Conservation (phyloP, 2,888 invertebrate genomes). For the Phaonia tiefii region DNA sequence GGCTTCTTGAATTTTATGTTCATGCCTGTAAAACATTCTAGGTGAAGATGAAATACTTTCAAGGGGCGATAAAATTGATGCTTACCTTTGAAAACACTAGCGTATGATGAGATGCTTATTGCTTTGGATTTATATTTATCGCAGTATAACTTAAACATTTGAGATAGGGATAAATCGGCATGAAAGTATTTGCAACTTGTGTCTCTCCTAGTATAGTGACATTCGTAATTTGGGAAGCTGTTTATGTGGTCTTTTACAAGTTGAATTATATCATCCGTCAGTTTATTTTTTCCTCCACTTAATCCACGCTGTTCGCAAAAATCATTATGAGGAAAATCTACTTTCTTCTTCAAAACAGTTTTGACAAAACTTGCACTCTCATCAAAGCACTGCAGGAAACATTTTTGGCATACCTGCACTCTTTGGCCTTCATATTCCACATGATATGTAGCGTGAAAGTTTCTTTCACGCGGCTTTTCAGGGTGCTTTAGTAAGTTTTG, state of each 20-base stretch:
- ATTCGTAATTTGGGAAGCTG: too few relatives aligned
- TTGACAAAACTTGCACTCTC: conserved; percentile 14
- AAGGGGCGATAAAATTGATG: conserved; percentile 36
- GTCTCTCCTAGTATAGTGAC: conserved; percentile 58
- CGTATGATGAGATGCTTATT: conserved; percentile 46
- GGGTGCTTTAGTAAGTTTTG: too few relatives aligned
- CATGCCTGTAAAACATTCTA: too few relatives aligned
- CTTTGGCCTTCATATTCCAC: conserved; percentile 37
- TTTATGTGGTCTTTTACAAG: too few relatives aligned
- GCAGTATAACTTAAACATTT: conserved; percentile 62
- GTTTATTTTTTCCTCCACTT: too few relatives aligned
- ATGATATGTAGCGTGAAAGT: conserved; percentile 44
- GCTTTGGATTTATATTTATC: conserved; percentile 52
- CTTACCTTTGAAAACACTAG: conserved; percentile 41
- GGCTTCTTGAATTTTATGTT: conserved; percentile 63
- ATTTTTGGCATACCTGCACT: too few relatives aligned
- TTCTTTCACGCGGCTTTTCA: too few relatives aligned
- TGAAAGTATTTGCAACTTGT: conserved; percentile 57
- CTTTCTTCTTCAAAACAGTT: too few relatives aligned
- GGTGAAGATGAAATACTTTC: conserved; percentile 40
- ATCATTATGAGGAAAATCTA: too few relatives aligned
- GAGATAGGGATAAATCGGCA: conserved; percentile 51
- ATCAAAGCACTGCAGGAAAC: neutral
- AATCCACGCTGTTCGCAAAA: too few relatives aligned
- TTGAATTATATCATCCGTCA: too few relatives aligned